Conservation (phyloP, 2,888 invertebrate genomes). For the Diogma glabrata region DNA sequence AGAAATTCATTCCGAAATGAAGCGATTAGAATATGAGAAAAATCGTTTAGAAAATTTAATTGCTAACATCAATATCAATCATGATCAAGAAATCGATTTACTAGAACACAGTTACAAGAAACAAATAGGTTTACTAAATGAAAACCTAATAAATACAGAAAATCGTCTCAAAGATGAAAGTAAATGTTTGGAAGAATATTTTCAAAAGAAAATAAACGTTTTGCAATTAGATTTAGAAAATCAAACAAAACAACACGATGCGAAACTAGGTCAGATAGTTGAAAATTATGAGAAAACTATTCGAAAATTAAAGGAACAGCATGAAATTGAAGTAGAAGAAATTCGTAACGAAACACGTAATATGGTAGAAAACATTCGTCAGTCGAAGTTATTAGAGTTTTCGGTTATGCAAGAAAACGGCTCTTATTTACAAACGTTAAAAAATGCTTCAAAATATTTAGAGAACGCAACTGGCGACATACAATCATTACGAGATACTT, state of each 20-base stretch:
- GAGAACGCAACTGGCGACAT: conserved; percentile 25
- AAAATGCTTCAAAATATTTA: conserved; percentile 30
- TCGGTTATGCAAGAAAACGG: conserved; percentile 32
- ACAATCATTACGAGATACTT: conserved; percentile 28
- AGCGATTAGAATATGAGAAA: conserved; percentile 32
- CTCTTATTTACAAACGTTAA: conserved; percentile 31
- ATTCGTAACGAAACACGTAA: conserved; percentile 26
- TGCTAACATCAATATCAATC: conserved; percentile 32
- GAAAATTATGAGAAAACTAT: conserved; percentile 30
- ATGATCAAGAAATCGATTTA: conserved; percentile 34
- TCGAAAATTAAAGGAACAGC: conserved; percentile 26
- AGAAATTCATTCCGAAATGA: conserved; percentile 25
- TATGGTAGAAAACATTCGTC: conserved; percentile 31
- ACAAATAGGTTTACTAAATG: conserved; percentile 31
- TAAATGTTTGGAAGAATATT: conserved; percentile 25
- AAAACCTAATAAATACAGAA: conserved; percentile 28
- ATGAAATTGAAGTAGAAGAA: conserved; percentile 28
- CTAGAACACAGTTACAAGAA: conserved; percentile 36
- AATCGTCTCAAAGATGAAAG: conserved; percentile 29
- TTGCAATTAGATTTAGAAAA: conserved; percentile 24
- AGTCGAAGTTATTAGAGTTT: conserved; percentile 33
- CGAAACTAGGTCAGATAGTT: conserved; percentile 23
- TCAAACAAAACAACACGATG: conserved; percentile 24
- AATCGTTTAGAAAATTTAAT: conserved; percentile 33
- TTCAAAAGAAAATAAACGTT: conserved; percentile 25